These are phyloP conservation scores for Nomada lathburiana DNA, from an alignment of 2,888 invertebrate species.

Conservation along the genomic window DNA sequence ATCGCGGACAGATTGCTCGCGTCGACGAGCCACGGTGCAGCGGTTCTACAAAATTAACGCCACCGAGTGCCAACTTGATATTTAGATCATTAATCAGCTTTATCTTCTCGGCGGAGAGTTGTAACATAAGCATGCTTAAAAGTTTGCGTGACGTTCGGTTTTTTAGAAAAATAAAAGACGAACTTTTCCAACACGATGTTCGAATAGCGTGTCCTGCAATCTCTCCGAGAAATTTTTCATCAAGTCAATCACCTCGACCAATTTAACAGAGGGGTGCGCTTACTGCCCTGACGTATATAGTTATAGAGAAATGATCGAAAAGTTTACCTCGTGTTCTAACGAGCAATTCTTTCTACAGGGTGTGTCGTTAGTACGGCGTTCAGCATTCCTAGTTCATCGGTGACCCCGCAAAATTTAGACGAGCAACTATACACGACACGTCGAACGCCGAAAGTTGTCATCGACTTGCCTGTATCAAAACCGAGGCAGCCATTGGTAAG, in stretches of 20 bases:
- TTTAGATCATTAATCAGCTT: conserved; percentile 16
- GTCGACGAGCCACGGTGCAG: not conserved
- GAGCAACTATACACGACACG: conserved; percentile 77
- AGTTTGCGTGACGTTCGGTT: conserved; percentile 19
- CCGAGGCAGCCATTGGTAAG: conserved; percentile 76
- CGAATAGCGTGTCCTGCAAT: not conserved
- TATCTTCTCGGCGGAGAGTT: not conserved
- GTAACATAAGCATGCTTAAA: not conserved
- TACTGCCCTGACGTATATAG: not conserved
- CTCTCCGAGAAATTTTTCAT: not conserved
- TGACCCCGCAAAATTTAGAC: conserved; percentile 64
- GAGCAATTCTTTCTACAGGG: conserved; percentile 64
- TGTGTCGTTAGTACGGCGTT: conserved; percentile 77
- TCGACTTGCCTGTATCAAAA: conserved; percentile 70
- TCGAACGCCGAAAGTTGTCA: conserved; percentile 71
- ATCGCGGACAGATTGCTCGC: too few species aligned
- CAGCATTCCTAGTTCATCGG: conserved; percentile 74
- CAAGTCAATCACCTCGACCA: conserved; percentile 28
- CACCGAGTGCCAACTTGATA: conserved; percentile 18
- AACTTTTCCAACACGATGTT: not conserved
- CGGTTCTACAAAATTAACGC: not conserved
- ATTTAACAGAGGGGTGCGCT: not conserved
- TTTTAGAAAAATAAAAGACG: not conserved
- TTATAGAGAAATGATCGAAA: not conserved
- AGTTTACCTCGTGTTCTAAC: not conserved